Evolutionary conservation across 2,113 vertebrate genomes (phyloP).

Genomic region (Suncus etruscus): DNA sequence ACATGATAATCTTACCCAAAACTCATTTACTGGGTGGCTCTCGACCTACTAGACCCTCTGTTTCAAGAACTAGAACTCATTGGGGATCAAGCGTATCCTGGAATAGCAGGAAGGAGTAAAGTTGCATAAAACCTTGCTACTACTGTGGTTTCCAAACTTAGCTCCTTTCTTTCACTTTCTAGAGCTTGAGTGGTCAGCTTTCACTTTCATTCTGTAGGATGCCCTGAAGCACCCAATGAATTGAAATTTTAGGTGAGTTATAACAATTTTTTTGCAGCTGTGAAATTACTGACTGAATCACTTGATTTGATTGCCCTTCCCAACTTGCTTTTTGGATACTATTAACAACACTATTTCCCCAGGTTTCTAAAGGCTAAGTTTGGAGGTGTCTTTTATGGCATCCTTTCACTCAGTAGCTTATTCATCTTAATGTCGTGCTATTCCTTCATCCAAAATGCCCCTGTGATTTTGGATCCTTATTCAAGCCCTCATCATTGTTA

Average conservation of each 20-base stretch:
- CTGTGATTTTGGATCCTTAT: conserved; percentile 23
- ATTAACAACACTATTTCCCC: not conserved
- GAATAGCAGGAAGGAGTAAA: not conserved
- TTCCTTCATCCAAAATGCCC: conserved; percentile 8
- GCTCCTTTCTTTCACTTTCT: not conserved
- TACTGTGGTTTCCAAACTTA: not conserved
- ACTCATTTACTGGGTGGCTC: not conserved
- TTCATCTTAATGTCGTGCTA: conserved; percentile 20
- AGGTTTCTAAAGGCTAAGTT: conserved; percentile 11
- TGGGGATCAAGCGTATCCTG: not conserved
- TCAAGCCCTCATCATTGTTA: not conserved
- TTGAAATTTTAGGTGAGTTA: conserved; percentile 17
- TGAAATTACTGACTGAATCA: conserved; percentile 4
- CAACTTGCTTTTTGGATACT: not conserved
- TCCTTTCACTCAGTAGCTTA: conserved; percentile 27
- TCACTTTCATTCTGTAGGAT: not conserved
- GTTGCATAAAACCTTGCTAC: not conserved
- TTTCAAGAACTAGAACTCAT: not conserved
- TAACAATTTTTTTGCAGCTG: not conserved
- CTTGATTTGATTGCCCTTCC: not conserved
- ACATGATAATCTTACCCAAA: not conserved
- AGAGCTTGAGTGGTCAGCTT: not conserved
- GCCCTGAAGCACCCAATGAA: not conserved
- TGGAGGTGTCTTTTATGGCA: conserved; percentile 10
- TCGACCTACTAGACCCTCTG: not conserved